Evolutionary conservation across 1,140 invertebrate species (phyloP).

Genomic region (Lordiphosa mommai): DNA sequence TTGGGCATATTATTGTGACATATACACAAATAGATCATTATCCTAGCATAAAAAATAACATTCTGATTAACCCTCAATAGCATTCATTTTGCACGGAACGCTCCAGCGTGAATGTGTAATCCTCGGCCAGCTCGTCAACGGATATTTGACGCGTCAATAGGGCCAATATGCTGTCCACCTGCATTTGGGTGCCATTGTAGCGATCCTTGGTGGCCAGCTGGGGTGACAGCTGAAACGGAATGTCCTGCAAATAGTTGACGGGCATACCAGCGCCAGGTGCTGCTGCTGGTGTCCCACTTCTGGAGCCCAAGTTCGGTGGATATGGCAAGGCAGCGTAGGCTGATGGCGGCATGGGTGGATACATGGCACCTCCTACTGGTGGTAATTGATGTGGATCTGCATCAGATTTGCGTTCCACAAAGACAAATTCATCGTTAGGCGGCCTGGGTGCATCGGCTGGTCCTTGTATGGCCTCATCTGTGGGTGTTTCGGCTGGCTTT

Average conservation of each 20-base stretch:
- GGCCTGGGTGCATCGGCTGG: slow-evolving; percentile 38
- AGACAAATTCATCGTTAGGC: slow-evolving; percentile 68
- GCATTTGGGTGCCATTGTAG: slow-evolving; percentile 50
- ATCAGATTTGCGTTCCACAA: slow-evolving; percentile 55
- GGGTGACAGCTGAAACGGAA: slow-evolving; percentile 71
- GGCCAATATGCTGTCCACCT: slow-evolving; percentile 70
- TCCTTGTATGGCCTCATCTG: slow-evolving; percentile 70
- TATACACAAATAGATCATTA: too few relatives aligned
- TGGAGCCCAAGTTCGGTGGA: slow-evolving; percentile 33
- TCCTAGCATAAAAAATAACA: too few relatives aligned
- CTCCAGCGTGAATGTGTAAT: slow-evolving; percentile 70
- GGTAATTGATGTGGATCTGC: slow-evolving; percentile 16
- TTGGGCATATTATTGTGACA: too few relatives aligned
- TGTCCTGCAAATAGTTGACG: slow-evolving; percentile 65
- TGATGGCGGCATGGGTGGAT: slow-evolving; percentile 63
- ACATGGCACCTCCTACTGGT: slow-evolving; percentile 29
- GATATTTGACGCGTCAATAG: slow-evolving; percentile 69
- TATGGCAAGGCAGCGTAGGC: slow-evolving; percentile 47
- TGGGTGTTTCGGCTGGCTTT: slow-evolving; percentile 56
- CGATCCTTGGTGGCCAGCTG: slow-evolving; percentile 47
- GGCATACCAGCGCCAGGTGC: slow-evolving; percentile 14
- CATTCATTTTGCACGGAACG: slow-evolving; percentile 71
- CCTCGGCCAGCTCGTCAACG: slow-evolving; percentile 52
- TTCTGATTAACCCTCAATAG: slow-evolving; percentile 18
- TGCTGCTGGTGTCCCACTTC: neutral